Evolutionary conservation across 2,888 invertebrate genomes (phyloP).

Genomic region (Apoderus coryli): DNA sequence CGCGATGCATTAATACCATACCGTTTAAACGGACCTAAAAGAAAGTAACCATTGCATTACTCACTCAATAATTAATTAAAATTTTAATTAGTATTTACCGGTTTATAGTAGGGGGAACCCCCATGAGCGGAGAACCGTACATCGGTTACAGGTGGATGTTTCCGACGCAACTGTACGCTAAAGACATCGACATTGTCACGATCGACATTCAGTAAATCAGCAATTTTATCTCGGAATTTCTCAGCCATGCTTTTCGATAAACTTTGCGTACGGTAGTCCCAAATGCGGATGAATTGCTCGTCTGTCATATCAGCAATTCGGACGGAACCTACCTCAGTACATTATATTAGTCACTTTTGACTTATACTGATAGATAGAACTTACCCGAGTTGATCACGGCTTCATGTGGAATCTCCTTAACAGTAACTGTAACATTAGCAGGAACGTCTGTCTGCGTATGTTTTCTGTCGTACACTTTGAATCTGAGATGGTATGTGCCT

Average conservation of each 20-base stretch:
- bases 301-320: slow-evolving; percentile 87
- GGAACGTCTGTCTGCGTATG: slow-evolving; percentile 90
- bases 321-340: too few species aligned
- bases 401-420: slow-evolving; percentile 89
- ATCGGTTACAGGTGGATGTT: slow-evolving; percentile 81
- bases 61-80: neutral
- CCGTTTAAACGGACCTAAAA: slow-evolving; percentile 79
- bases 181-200: slow-evolving; percentile 90
- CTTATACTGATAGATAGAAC: too few species aligned
- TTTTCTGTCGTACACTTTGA: slow-evolving; percentile 74
- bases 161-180: slow-evolving; percentile 79
- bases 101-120: slow-evolving; percentile 90
- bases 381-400: slow-evolving; percentile 92
- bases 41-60: too few species aligned
- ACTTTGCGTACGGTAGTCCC: slow-evolving; percentile 62
- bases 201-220: slow-evolving; percentile 70
- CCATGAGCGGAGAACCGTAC: slow-evolving; percentile 90
- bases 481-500: slow-evolving; percentile 67
- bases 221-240: slow-evolving; percentile 76
- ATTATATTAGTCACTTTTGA: too few species aligned
- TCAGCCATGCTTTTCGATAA: slow-evolving; percentile 79
- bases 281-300: slow-evolving; percentile 89
- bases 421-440: slow-evolving; percentile 91
- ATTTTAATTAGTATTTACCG: slow-evolving; percentile 44
- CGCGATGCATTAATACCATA: slow-evolving; percentile 81